Base-by-base conservation (phyloP, 2,797 vertebrate species). In the Chiloscyllium punctatum region DNA sequence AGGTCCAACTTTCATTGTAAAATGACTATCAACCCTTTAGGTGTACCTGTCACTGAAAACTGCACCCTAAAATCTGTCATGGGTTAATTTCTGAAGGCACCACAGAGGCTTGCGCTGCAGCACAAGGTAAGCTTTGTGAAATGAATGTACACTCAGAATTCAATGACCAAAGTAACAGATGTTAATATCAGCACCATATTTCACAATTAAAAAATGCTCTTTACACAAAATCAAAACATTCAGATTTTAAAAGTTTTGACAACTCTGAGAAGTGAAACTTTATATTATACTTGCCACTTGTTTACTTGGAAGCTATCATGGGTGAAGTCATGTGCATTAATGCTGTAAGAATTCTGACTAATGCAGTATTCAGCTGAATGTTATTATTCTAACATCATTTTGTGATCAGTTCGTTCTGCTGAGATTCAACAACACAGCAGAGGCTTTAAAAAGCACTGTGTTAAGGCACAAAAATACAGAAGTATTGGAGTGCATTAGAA, bases 401-500 rank as follows among this genome's bases (percentile, higher is more conserved):
- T n/a, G 0, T 37, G 30, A 72, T 95, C 48, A 95, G 48, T 33
- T 77, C 94, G 77, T 53, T 53, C 27, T 51, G 16, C 48, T 53
- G 48, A 51, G 94, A 74, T 95, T 5, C 69, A 74, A 53, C 42
- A 7, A 53, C 71, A 53, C 71, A 57, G 53, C 42, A 72, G n/a
- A 9, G 6, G 33, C 66, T 94, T 71, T 42, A 37, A 71, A 68
- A 69, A 15, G 37, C 25, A 94, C 11, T 5, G 25, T 25, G 37
- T 71, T 30, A 72, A 74, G 11, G 71, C 27, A 51, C 30, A 77
- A 95, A 94, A 77, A 77, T 95, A 74, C 71, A 72, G 53, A 74
- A 53, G 27, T 57, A 30, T 95, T 53, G 71, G 48, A 53, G 94
- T 77, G 51, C 94, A 95, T 74, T 53, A 95, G 94, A 53, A 95